Base-by-base conservation (phyloP, 2,888 invertebrate species). In the Esperia sulphurella region DNA sequence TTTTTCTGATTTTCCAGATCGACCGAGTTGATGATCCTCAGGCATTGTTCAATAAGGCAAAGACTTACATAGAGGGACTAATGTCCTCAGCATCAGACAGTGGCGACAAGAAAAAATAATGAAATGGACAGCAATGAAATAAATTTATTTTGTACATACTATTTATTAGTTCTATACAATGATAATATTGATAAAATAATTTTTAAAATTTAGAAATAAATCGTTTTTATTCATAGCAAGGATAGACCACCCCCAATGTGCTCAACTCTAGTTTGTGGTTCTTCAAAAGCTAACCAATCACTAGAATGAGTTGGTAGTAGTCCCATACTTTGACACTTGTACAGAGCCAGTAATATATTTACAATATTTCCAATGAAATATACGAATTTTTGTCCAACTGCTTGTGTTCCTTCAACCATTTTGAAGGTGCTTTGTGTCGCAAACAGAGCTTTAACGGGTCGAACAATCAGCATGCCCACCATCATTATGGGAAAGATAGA, bases 401-500 rank as follows among this genome's bases (percentile, higher is more conserved):
- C 96, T 80, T 96, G 97, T 38, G 95, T 94, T 28, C 97, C 97
- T 83, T 98, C 98, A 47, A 98, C 96, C 92, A 97, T 95, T 86
- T 97, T 97, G 70, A 98, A 98, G 30, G 98, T 95, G 55, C 94
- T 93, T 71, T 95, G 95, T 35, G 97, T 95, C 0, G 97, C 91
- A 78, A 99, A 96, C 49, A 99, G 91, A 2, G 99, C 98, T 86
- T 99, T 98, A 28, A 99, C 93, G 1, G 99, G 99, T 53, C 98
- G 91, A 68, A 99, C 95, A 65, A 99, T 95, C 87, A 99, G 92
- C 99, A 99, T 99, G 40, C 98, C 98, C 8, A 99, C 98, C 99
- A 99, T 99, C 99, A 99, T 99, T 43, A 99, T 99, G 0, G 99
- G 99, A 70, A 99, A 99, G 66, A 99, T 99, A 0, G 98, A 99